A percentile compares a stretch with the other conserved stretches of the same genome.
phyloP scores from a whole-genome alignment of 2,888 invertebrate species.

The Apamea sordens region DNA sequence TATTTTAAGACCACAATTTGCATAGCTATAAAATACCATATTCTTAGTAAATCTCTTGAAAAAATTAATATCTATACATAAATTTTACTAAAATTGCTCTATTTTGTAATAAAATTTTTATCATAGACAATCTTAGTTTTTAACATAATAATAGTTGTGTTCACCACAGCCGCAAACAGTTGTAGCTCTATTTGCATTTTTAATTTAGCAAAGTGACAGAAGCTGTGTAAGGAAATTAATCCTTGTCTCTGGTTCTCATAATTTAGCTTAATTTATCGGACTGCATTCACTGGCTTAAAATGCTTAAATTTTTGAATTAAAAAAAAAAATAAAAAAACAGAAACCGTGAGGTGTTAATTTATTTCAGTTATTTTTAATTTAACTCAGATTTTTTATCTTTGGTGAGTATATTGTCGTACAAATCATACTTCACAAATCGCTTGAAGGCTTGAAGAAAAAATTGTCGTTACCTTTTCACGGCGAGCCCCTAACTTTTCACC shows the following conservation, averaged over 20 bases:
- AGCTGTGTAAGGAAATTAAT: conserved; percentile 38
- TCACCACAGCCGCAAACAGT: conserved; percentile 10
- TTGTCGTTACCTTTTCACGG: neutral
- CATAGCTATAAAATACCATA: neutral
- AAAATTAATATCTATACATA: neutral
- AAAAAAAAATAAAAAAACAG: neutral
- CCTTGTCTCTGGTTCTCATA: conserved; percentile 12
- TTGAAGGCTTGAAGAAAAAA: neutral
- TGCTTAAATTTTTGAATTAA: neutral
- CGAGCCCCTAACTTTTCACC: neutral
- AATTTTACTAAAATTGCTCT: conserved; percentile 19
- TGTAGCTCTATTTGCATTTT: conserved; percentile 47
- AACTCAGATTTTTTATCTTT: neutral
- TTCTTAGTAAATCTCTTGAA: neutral
- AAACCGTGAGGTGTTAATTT: neutral
- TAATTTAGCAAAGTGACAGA: conserved; percentile 45
- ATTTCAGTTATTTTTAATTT: neutral
- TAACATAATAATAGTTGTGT: conserved; percentile 30
- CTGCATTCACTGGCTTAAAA: conserved; percentile 11
- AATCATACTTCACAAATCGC: conserved; percentile 8
- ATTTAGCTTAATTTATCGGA: conserved; percentile 45
- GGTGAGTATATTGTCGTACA: neutral
- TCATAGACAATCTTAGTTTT: conserved; percentile 36
- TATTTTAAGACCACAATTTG: neutral
- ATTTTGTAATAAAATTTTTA: conserved; percentile 43